These are phyloP conservation scores for Sander lucioperca DNA, from an alignment of 2,113 vertebrate genomes.

Conservation along the genomic window DNA sequence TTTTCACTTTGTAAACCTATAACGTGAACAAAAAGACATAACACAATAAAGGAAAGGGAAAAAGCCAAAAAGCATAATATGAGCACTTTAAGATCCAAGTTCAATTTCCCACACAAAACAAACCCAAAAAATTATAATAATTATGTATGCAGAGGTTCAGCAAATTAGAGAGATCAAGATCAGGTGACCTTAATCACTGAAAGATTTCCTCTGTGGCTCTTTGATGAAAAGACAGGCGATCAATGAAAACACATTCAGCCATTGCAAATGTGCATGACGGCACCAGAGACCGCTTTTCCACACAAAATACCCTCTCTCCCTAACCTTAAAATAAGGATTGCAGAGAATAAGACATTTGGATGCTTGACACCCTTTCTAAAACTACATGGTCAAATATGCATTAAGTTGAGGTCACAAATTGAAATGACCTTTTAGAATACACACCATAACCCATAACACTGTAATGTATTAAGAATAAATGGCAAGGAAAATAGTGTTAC, in stretches of 20 bases:
- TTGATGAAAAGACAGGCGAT: background rate
- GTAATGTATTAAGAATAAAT: constrained; percentile 4
- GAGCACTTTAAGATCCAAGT: constrained; percentile 1
- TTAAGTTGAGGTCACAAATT: constrained; percentile 12
- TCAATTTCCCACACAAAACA: constrained; percentile 16
- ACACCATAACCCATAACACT: background rate
- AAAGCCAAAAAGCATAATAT: too few relatives aligned
- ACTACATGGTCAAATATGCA: background rate
- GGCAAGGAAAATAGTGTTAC: background rate
- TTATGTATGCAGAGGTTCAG: constrained; percentile 5
- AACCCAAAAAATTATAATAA: background rate
- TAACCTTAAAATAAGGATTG: background rate
- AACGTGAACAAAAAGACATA: too few relatives aligned
- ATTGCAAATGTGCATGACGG: background rate
- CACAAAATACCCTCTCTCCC: background rate
- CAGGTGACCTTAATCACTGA: constrained; percentile 26
- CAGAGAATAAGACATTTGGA: background rate
- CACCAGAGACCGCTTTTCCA: background rate
- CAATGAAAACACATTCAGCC: background rate
- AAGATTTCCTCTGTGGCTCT: background rate
- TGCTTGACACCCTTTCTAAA: background rate
- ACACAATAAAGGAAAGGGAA: too few relatives aligned
- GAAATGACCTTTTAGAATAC: constrained; percentile 8
- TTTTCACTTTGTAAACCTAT: too few relatives aligned
- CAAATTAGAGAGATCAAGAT: constrained; percentile 18